These are phyloP conservation scores for Passerina amoena DNA, from an alignment of 2,113 vertebrate genomes.

Conservation along the genomic window DNA sequence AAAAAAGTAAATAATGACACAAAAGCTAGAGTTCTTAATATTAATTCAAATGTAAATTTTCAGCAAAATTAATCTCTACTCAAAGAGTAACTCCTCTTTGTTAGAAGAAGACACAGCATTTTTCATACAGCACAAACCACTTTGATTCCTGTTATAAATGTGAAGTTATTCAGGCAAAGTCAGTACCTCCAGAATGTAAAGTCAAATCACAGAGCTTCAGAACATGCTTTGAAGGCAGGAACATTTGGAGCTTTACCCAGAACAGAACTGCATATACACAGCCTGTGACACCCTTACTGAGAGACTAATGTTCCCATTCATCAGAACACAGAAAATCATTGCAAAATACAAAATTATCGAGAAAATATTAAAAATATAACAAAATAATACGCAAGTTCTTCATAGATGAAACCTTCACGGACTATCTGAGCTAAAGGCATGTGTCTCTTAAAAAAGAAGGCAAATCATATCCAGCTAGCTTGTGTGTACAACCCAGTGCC, in stretches of 20 bases:
- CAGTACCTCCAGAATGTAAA: neutral
- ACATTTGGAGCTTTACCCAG: neutral
- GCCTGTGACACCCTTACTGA: neutral
- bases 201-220: neutral
- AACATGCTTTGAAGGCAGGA: neutral
- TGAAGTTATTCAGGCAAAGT: neutral
- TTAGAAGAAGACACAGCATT: neutral
- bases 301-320: neutral
- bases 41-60: slow-evolving; percentile 24
- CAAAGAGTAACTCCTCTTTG: neutral
- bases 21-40: slow-evolving; percentile 10
- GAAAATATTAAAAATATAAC: neutral
- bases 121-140: neutral
- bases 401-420: neutral
- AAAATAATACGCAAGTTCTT: neutral
- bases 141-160: neutral
- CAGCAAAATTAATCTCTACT: neutral
- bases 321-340: neutral
- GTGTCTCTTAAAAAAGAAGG: neutral
- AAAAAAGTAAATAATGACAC: slow-evolving; percentile 22
- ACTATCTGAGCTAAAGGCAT: neutral
- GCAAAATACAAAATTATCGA: neutral
- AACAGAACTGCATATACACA: neutral
- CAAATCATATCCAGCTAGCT: neutral
- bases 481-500: neutral